Conservation (phyloP, 30 jellyfish, hydroid and myxozoan species). For the Turritopsis dohrnii region DNA sequence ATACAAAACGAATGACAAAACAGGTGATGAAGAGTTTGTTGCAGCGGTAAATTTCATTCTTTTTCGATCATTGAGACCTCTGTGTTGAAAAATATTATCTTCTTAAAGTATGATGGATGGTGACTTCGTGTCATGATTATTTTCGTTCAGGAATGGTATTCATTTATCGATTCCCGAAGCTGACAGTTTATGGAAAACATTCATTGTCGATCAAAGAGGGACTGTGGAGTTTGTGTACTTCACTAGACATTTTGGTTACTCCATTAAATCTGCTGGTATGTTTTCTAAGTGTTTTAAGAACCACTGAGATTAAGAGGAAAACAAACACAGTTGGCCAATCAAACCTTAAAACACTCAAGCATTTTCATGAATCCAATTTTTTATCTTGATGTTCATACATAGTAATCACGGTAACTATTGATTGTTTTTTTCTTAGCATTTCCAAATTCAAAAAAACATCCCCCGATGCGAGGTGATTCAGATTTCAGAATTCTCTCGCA, state of each 20-base stretch:
- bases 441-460: conserved; percentile 71
- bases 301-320: not conserved
- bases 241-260: conserved; percentile 63
- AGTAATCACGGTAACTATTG: not conserved
- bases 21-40: conserved; percentile 49
- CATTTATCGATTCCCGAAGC: conserved; percentile 48
- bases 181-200: conserved; percentile 57
- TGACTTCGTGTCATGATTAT: not conserved
- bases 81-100: no score
- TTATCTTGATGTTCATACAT: not conserved
- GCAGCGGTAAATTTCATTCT: conserved; percentile 53
- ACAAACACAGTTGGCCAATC: not conserved
- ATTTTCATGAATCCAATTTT: not conserved
- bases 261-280: conserved; percentile 67
- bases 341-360: not conserved
- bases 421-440: conserved; percentile 27
- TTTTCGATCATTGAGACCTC: no score
- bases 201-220: conserved; percentile 65
- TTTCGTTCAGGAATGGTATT: conserved; percentile 41
- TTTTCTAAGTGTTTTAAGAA: not conserved
- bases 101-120: not conserved
- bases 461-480: conserved; percentile 76
- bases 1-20: conserved; percentile 49
- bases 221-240: conserved; percentile 64
- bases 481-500: conserved; percentile 66